Conservation (phyloP, 2,888 invertebrate genomes). For the Agriopis aurantiaria region DNA sequence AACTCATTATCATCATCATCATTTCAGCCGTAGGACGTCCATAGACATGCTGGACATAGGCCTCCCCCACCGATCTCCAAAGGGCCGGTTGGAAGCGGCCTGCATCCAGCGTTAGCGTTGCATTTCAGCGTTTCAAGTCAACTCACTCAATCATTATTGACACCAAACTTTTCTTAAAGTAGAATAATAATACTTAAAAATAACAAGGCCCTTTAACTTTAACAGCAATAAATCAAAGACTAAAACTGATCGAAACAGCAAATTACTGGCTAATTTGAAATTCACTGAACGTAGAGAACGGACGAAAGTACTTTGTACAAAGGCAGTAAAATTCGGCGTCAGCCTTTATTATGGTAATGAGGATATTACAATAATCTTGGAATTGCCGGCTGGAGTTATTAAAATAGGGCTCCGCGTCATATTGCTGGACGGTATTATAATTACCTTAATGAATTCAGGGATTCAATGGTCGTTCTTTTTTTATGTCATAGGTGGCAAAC, state of each 20-base stretch:
- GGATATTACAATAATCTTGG: slow-evolving; percentile 27
- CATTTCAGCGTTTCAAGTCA: too few species aligned
- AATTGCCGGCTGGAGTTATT: slow-evolving; percentile 18
- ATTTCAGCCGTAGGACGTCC: too few species aligned
- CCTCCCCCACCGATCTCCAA: too few species aligned
- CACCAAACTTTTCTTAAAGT: too few species aligned
- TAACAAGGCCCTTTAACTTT: slow-evolving; percentile 16
- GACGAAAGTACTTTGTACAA: slow-evolving; percentile 22
- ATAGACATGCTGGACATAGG: too few species aligned
- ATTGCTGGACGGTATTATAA: background rate
- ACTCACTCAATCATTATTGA: too few species aligned
- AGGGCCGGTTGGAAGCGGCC: too few species aligned
- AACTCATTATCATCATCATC: too few species aligned
- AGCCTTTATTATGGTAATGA: slow-evolving; percentile 31
- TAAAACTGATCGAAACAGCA: slow-evolving; percentile 20
- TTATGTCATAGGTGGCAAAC: too few species aligned
- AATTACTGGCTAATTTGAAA: slow-evolving; percentile 21
- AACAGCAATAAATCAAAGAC: slow-evolving; percentile 26
- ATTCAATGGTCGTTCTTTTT: too few species aligned
- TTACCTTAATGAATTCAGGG: background rate
- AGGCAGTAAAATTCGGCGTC: slow-evolving; percentile 19
- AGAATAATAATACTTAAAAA: background rate
- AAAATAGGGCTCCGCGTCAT: slow-evolving; percentile 1
- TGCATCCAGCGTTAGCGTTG: too few species aligned
- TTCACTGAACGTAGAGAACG: slow-evolving; percentile 25